A percentile compares a stretch with the other conserved stretches of the same genome.
These are phyloP conservation scores for Iguana delicatissima DNA, from an alignment of 2,797 vertebrate genomes.

Conservation along the genomic window DNA sequence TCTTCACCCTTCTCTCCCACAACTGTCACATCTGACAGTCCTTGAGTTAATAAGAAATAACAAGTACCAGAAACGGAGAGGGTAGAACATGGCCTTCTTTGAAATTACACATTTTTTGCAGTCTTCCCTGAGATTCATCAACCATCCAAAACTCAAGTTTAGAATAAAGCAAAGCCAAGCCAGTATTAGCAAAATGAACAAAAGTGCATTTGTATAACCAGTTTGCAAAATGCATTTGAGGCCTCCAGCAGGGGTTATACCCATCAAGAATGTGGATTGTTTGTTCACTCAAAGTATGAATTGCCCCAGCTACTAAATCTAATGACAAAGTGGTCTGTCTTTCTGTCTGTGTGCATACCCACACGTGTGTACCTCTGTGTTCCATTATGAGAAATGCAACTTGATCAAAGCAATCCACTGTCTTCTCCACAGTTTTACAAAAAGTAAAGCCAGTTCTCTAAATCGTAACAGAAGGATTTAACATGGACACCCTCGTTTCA, in stretches of 20 bases:
- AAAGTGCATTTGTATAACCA: background rate
- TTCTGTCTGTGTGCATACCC: no score
- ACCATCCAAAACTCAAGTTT: background rate
- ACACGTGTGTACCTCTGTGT: no score
- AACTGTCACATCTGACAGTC: background rate
- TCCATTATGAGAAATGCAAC: background rate
- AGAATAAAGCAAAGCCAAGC: background rate
- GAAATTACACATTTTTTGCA: background rate
- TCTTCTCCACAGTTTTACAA: background rate
- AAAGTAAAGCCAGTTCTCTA: conserved; percentile 3
- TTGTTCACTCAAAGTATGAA: background rate
- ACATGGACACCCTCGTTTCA: conserved; percentile 27
- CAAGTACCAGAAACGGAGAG: background rate
- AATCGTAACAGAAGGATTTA: conserved; percentile 9
- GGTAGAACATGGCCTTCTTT: background rate
- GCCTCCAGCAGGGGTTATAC: background rate
- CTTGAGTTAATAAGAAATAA: background rate
- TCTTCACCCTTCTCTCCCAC: background rate
- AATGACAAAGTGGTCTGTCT: no score
- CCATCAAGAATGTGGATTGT: background rate
- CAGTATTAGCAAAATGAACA: background rate
- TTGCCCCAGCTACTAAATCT: background rate
- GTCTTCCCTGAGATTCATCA: background rate
- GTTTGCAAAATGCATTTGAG: background rate
- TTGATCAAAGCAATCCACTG: background rate